Evolutionary conservation across 2,888 invertebrate species (phyloP).

Genomic region (Agapostemon virescens): DNA sequence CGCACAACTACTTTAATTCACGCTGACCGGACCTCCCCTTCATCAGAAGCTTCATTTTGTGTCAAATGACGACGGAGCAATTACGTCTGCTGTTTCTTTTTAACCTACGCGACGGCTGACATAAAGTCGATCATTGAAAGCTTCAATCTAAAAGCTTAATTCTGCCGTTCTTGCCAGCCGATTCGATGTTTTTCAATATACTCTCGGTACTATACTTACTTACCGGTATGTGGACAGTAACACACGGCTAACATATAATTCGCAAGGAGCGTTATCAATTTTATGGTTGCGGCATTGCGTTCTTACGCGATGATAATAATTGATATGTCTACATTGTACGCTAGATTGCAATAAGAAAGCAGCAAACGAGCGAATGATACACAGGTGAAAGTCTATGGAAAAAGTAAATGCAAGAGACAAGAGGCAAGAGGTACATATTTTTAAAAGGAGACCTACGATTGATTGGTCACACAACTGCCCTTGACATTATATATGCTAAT

Average conservation of each 20-base stretch:
- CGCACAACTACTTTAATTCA: constrained; percentile 32
- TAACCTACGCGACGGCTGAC: not conserved
- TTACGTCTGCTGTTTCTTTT: constrained; percentile 27
- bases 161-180: not conserved
- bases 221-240: not conserved
- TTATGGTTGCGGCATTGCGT: constrained; percentile 7
- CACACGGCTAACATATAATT: constrained; percentile 2
- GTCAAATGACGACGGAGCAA: constrained; percentile 22
- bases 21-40: constrained; percentile 16
- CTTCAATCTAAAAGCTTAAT: constrained; percentile 24
- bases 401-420: not conserved
- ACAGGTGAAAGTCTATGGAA: not conserved
- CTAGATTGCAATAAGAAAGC: not conserved
- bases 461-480: not conserved
- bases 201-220: too few species aligned
- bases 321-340: not conserved
- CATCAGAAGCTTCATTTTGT: constrained; percentile 33
- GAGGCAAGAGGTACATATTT: too few species aligned
- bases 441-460: not conserved
- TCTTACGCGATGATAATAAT: not conserved
- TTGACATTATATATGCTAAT: not conserved
- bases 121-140: constrained; percentile 15
- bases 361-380: not conserved
- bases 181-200: not conserved
- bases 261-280: not conserved